Evolutionary conservation across 2,888 invertebrate species (phyloP).

Genomic region (Lochmaea capreae): DNA sequence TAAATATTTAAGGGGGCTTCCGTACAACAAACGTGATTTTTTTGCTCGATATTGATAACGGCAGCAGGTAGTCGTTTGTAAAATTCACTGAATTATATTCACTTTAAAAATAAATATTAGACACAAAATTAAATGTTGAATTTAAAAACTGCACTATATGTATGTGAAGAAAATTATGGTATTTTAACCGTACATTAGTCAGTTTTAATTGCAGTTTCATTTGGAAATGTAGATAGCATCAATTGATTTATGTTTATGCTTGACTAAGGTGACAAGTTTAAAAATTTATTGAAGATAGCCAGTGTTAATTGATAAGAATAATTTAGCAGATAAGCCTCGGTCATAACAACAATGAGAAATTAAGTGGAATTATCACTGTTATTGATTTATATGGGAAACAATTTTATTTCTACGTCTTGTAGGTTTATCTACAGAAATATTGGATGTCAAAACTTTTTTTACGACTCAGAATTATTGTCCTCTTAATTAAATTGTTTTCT

Average conservation of each 20-base stretch:
- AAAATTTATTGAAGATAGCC: conserved; percentile 41
- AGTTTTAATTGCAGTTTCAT: not conserved
- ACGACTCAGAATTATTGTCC: not conserved
- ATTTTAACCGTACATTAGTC: not conserved
- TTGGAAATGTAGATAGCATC: not conserved
- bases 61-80: too few species aligned
- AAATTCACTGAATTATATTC: too few species aligned
- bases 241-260: conserved; percentile 16
- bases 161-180: not conserved
- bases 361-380: conserved; percentile 19
- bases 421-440: not conserved
- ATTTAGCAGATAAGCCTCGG: conserved; percentile 29
- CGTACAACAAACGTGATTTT: too few species aligned
- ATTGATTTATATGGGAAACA: not conserved
- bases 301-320: conserved; percentile 36
- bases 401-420: not conserved
- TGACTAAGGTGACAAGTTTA: conserved; percentile 40
- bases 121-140: too few species aligned
- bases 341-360: conserved; percentile 20
- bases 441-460: not conserved
- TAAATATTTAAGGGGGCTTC: too few species aligned
- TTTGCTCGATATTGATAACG: too few species aligned
- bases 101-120: too few species aligned
- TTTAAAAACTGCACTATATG: not conserved
- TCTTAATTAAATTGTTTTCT: not conserved